Percentiles rank a stretch among this genome's conserved stretches.
Conservation (phyloP, 2,113 vertebrate genomes). For the Candoia aspera region DNA sequence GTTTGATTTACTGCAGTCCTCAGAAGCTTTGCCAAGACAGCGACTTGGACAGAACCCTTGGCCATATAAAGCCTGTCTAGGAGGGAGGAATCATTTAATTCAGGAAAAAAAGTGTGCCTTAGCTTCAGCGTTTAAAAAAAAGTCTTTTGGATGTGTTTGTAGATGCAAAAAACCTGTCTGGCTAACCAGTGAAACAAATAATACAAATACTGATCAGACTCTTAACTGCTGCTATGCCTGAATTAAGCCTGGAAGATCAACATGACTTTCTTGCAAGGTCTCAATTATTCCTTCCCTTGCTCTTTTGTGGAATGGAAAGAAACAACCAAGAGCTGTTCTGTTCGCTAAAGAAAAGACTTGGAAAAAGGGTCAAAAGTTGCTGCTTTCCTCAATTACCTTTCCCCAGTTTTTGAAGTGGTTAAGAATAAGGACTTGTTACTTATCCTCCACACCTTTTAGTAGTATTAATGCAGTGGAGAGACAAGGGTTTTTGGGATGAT, state of each 20-base stretch:
- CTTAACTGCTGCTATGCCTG: background rate
- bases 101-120: background rate
- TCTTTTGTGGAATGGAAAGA: background rate
- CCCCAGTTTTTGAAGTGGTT: background rate
- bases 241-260: background rate
- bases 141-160: background rate
- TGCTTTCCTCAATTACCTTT: background rate
- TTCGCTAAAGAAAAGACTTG: background rate
- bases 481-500: background rate
- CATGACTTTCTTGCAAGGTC: background rate
- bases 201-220: background rate
- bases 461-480: background rate
- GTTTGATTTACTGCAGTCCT: background rate
- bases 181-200: background rate
- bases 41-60: background rate
- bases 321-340: background rate
- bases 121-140: background rate
- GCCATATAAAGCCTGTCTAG: background rate
- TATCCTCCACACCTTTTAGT: rapidly evolving
- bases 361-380: background rate
- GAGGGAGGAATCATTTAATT: background rate
- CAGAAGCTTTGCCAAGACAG: no score
- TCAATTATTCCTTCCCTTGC: background rate
- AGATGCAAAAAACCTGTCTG: background rate
- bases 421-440: background rate